Conservation (phyloP, 1,140 invertebrate genomes). For the Conus ventricosus region DNA sequence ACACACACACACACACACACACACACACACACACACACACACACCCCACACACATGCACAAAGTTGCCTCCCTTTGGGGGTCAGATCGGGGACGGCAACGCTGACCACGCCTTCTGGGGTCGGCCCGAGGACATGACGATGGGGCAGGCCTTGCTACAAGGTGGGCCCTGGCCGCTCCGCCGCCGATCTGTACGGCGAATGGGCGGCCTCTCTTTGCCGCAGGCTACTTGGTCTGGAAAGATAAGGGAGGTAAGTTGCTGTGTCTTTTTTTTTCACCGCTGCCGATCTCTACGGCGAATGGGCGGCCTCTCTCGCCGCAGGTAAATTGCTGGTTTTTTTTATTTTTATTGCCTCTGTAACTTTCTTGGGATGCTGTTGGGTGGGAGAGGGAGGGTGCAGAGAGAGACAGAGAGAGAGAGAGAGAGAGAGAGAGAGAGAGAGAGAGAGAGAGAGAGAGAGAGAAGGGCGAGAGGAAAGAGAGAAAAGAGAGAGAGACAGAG, state of each 20-base stretch:
- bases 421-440: too few relatives aligned
- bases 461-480: too few relatives aligned
- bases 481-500: too few relatives aligned
- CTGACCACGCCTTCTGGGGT: slow-evolving; percentile 63
- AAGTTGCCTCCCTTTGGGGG: too few relatives aligned
- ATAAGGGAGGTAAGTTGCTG: slow-evolving; percentile 23
- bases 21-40: too few relatives aligned
- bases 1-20: too few relatives aligned
- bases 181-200: slow-evolving; percentile 81
- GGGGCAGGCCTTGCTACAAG: slow-evolving; percentile 79
- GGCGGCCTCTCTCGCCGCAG: slow-evolving; percentile 79
- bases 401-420: too few relatives aligned
- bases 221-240: slow-evolving; percentile 77
- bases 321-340: slow-evolving; percentile 42
- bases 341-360: too few relatives aligned
- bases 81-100: slow-evolving; percentile 69
- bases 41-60: too few relatives aligned
- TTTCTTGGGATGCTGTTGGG: background rate
- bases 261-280: slow-evolving; percentile 67
- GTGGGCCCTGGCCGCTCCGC: slow-evolving; percentile 78
- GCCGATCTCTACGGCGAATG: slow-evolving; percentile 81
- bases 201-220: slow-evolving; percentile 79
- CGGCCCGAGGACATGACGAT: slow-evolving; percentile 79
- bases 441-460: too few relatives aligned
- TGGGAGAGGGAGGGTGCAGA: too few relatives aligned